Evolutionary conservation across 2,797 vertebrate species (phyloP), one percentile per base, ranked within the genome.

Genomic region (Avahi laniger): DNA sequence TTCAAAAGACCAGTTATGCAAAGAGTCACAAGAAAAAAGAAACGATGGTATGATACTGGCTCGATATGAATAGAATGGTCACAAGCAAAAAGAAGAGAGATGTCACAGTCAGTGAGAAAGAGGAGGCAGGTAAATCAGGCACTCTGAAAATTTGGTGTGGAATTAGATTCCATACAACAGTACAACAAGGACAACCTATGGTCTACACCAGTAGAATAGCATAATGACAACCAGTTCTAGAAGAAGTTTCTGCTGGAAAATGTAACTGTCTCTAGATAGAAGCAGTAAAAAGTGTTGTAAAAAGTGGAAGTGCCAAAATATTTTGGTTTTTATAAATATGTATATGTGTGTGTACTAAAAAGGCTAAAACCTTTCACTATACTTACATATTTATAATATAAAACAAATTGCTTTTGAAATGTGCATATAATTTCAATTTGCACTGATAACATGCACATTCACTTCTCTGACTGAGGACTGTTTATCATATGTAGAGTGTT

Each of bases 401-500:
- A 63, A 83, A 84, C 5, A 91, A 54, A 17, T 92, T 94, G 20
- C n/a, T 96, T 94, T 59, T 82, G 76, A 96, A 95, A 83, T 94
- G 88, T 24, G 2, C 52, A 38, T 73, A 17, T 57, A 67, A 88
- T 92, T 93, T 93, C 33, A 89, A 8, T 90, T 94, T 92, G 52
- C 17, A 63, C 33, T 89, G 46, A 48, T 89, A 85, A 63, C 46
- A 13, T 61, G 5, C 18, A 85, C 30, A 24, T 61, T 28, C 35
- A 57, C 84, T 95, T 94, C 65, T 95, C 69, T 93, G 72, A 70
- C 52, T 63, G 33, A 91, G n/a, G 13, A 91, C 3, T 70, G 30
- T 73, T 87, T 78, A 30, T 88, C 35, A 89, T 12, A 43, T 43
- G 35, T 33, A 70, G 14, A 22, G 15, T 69, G 17, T 80, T 52